Conservation (phyloP, 2,113 vertebrate species). For the Microtus ochrogaster region DNA sequence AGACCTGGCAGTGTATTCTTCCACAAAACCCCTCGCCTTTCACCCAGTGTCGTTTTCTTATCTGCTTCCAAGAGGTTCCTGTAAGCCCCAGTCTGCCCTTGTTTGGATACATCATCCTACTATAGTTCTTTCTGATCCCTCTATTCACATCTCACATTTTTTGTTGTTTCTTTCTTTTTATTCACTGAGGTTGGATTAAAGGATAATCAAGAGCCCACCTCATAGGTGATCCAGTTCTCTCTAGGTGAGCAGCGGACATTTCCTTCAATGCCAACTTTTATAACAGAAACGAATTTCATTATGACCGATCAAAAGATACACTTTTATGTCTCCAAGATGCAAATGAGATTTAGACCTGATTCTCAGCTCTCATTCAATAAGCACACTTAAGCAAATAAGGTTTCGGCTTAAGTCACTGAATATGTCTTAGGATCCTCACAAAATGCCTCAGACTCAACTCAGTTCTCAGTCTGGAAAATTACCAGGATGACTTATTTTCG, state of each 20-base stretch:
- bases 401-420: neutral
- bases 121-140: neutral
- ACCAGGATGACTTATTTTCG: neutral
- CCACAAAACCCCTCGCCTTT: neutral
- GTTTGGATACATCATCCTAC: neutral
- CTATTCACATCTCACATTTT: neutral
- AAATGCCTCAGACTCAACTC: neutral
- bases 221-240: neutral
- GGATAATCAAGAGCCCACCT: neutral
- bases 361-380: conserved; percentile 24
- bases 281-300: conserved; percentile 36
- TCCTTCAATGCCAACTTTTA: conserved; percentile 1
- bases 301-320: conserved; percentile 44
- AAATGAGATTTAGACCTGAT: conserved; percentile 49
- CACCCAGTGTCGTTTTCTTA: neutral
- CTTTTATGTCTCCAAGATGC: conserved; percentile 27
- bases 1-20: neutral
- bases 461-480: neutral
- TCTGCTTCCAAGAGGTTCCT: neutral
- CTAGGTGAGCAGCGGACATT: conserved; percentile 17
- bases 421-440: neutral
- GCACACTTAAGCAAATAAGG: conserved; percentile 1
- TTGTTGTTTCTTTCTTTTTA: neutral
- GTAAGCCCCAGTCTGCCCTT: neutral
- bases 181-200: neutral